phyloP scores from a whole-genome alignment of 2,888 invertebrate species.

The Osedax frankpressi region DNA sequence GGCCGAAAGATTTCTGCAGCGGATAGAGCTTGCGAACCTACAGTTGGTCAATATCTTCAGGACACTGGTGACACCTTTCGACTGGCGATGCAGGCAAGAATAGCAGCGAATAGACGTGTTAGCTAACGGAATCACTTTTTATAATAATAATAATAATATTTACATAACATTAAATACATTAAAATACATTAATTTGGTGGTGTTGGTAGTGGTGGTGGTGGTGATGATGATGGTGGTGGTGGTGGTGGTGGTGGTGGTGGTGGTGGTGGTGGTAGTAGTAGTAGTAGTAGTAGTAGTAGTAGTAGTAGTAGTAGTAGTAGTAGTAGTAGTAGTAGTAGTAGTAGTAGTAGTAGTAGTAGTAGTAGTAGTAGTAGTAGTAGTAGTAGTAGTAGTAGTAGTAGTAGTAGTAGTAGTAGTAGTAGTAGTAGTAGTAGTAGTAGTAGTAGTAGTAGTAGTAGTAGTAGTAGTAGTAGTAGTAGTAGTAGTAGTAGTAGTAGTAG shows the following conservation, averaged over 20 bases:
- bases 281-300: slow-evolving; percentile 24
- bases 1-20: too few relatives aligned
- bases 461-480: slow-evolving; percentile 24
- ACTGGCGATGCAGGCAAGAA: slow-evolving; percentile 6
- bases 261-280: slow-evolving; percentile 24
- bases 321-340: slow-evolving; percentile 22
- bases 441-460: slow-evolving; percentile 24
- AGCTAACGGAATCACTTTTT: too few relatives aligned
- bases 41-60: slow-evolving; percentile 3
- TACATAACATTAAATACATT: too few relatives aligned
- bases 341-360: slow-evolving; percentile 23
- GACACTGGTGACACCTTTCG: slow-evolving; percentile 3
- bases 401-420: slow-evolving; percentile 10
- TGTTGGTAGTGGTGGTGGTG: too few relatives aligned
- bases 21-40: not conserved
- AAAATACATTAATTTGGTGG: too few relatives aligned
- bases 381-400: slow-evolving; percentile 9
- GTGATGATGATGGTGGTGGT: too few relatives aligned
- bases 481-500: slow-evolving; percentile 18
- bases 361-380: slow-evolving; percentile 23
- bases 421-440: slow-evolving; percentile 24
- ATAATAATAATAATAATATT: too few relatives aligned
- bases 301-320: slow-evolving; percentile 24
- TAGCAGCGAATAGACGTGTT: not conserved
- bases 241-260: too few relatives aligned